Base-by-base conservation (phyloP, 2,797 vertebrate genomes). In the Ctenopoma multispine region DNA sequence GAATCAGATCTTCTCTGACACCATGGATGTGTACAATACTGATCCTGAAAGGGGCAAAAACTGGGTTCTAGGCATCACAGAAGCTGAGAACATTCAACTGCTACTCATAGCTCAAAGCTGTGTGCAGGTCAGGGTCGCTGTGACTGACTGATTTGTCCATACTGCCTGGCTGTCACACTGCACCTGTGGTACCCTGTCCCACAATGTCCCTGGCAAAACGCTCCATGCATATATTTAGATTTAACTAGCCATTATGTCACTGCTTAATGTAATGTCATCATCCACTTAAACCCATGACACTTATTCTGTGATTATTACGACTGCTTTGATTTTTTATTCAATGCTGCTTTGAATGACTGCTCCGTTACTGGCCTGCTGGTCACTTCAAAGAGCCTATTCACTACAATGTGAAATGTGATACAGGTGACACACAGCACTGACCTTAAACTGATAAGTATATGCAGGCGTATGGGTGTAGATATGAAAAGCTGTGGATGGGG, bases 351-450 rank as follows among this genome's bases (percentile, higher is more conserved):
- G 1, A 41, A 63, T 68, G 48, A 34, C 34, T 44, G 21, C 3
- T 61, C n/a, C 36, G n/a, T 59, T 46, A 6, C 55, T 21, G 63
- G 12, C 62, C 13, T 14, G 8, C 17, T 4, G 55, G 18, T 41
- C 21, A 18, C 41, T 55, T 47, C 31, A 57, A 46, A 58, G 10
- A 55, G 18, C 1, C 29, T 38, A 36, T 49, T 79, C 50, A 68
- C 63, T 38, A 48, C 54, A 21, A 54, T 63, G 47, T 69, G 71
- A 69, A 77, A 84, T 40, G 46, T 27, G 77, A 84, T 27, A 50
- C 59, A 13, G 23, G 59, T 14, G 23, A 60, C 71, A 64, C 82
- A 69, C 69, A 55, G 43, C 47, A 53, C 27, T 59, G 75, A 76
- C 72, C 58, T 82, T 50, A 71, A 70, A 44, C 48, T 80, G 63